These are phyloP conservation scores for Orchesella flavescens DNA, from an alignment of 2,888 invertebrate genomes.

Conservation along the genomic window DNA sequence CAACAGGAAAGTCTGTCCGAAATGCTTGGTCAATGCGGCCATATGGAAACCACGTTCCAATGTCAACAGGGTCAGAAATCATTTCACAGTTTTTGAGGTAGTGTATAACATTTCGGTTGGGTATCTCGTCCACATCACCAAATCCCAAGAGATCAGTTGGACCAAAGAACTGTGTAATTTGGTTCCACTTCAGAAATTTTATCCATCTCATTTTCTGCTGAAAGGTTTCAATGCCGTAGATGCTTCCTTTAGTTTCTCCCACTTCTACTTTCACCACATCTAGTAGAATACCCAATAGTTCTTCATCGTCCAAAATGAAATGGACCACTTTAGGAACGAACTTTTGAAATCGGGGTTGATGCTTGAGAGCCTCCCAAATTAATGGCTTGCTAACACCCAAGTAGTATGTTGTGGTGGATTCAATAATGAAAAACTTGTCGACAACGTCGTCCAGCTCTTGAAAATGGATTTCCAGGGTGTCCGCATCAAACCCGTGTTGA, in stretches of 20 bases:
- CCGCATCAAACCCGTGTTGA: constrained; percentile 63
- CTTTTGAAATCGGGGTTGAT: constrained; percentile 9
- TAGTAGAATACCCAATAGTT: background rate
- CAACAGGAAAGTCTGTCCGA: constrained; percentile 30
- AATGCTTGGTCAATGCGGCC: constrained; percentile 31
- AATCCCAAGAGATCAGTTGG: constrained; percentile 48
- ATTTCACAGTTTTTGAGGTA: constrained; percentile 31
- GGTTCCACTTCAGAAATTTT: constrained; percentile 51
- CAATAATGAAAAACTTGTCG: constrained; percentile 59
- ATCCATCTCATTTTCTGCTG: constrained; percentile 43
- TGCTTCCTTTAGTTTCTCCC: no score
- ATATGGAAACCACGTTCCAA: constrained; percentile 39
- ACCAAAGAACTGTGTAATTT: constrained; percentile 5
- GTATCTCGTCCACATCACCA: constrained; percentile 39
- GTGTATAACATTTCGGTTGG: constrained; percentile 8
- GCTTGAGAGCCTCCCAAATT: constrained; percentile 55
- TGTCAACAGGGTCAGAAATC: constrained; percentile 21
- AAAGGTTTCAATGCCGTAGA: background rate
- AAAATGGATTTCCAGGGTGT: constrained; percentile 59
- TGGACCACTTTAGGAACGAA: constrained; percentile 46
- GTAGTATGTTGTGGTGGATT: constrained; percentile 38
- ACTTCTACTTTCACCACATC: no score
- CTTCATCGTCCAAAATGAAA: constrained; percentile 44
- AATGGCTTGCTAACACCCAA: constrained; percentile 32
- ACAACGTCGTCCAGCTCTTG: constrained; percentile 60